These are phyloP conservation scores for Actinemys pallida DNA, from an alignment of 2,113 vertebrate species.

Conservation along the genomic window DNA sequence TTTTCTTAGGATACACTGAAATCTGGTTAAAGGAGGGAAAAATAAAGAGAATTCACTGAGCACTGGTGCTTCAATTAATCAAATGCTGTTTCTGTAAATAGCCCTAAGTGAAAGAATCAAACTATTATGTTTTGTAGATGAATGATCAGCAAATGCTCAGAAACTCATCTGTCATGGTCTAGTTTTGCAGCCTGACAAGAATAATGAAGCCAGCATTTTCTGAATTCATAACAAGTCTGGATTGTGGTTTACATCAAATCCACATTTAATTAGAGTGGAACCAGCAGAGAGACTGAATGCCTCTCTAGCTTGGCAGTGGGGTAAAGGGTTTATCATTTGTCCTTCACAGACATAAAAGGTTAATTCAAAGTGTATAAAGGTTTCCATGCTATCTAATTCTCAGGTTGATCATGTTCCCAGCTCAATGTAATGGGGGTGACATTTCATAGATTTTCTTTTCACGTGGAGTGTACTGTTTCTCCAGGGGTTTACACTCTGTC, in stretches of 20 bases:
- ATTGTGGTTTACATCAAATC: conserved; percentile 64
- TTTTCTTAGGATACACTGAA: conserved; percentile 64
- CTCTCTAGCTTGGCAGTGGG: conserved; percentile 24
- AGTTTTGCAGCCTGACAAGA: conserved; percentile 79
- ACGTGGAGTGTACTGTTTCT: background rate
- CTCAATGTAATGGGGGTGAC: background rate
- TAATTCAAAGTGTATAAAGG: background rate
- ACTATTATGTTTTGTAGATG: conserved; percentile 80
- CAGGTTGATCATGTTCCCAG: background rate
- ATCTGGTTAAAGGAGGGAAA: conserved; percentile 45
- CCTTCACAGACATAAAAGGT: conserved; percentile 57
- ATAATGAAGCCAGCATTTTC: conserved; percentile 76
- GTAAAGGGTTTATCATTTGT: conserved; percentile 55
- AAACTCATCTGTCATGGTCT: conserved; percentile 81
- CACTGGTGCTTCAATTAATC: conserved; percentile 76
- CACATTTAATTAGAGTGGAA: conserved; percentile 73
- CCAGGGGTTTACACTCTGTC: background rate
- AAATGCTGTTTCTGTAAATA: conserved; percentile 80
- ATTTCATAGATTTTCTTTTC: conserved; percentile 3
- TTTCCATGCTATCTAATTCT: conserved; percentile 17
- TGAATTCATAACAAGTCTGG: conserved; percentile 77
- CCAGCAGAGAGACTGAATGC: conserved; percentile 38
- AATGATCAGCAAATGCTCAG: conserved; percentile 81
- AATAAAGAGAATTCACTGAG: conserved; percentile 67
- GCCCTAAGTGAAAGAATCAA: conserved; percentile 79